Evolutionary conservation across 2,113 vertebrate species (phyloP).

Genomic region (Galbula dea): DNA sequence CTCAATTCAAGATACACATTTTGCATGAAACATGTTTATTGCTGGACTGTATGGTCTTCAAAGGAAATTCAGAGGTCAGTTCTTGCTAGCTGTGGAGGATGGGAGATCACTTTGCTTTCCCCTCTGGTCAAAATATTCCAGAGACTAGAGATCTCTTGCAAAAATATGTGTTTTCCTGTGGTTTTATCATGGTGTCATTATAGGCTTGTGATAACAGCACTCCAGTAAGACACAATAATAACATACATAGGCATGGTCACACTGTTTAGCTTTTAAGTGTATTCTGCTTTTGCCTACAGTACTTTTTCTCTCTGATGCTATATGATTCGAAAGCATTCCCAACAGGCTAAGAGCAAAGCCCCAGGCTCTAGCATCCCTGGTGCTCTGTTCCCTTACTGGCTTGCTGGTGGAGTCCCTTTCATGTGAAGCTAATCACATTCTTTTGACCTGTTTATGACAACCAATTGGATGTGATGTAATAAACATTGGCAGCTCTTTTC

Average conservation of each 20-base stretch:
- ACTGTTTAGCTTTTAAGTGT: neutral
- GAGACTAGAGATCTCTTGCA: conserved; percentile 22
- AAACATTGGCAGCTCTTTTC: conserved; percentile 13
- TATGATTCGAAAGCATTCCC: conserved; percentile 4
- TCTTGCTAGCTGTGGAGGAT: neutral
- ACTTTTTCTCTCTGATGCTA: neutral
- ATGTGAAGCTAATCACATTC: conserved; percentile 14
- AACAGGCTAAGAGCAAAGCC: neutral
- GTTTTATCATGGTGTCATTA: conserved; percentile 51
- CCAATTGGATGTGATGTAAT: conserved; percentile 24
- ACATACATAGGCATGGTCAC: neutral
- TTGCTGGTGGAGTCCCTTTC: neutral
- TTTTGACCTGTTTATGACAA: conserved; percentile 45
- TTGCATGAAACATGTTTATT: neutral
- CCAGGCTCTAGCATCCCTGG: neutral
- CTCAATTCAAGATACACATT: neutral
- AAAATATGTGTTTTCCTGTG: conserved; percentile 22
- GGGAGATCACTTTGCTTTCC: neutral
- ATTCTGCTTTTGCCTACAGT: conserved; percentile 21
- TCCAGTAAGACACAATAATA: conserved; percentile 45
- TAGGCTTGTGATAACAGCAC: neutral
- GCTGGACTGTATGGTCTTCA: neutral
- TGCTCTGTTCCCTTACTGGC: neutral
- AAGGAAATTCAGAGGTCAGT: neutral
- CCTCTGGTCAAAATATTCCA: conserved; percentile 67